Evolutionary conservation across 2,888 invertebrate genomes (phyloP), one percentile per base, ranked within the genome.

Genomic region (Dryadula phaetusa): DNA sequence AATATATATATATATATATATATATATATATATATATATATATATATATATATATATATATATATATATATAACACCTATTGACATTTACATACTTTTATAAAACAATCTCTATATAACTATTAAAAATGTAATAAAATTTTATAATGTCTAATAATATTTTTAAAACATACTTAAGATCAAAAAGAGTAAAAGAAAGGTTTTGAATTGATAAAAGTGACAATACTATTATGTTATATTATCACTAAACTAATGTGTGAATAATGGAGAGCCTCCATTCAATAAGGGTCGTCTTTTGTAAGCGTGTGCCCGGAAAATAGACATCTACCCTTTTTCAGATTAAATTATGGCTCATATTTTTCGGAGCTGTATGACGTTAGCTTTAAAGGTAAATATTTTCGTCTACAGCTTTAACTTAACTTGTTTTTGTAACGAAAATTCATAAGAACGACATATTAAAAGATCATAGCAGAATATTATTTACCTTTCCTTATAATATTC

Each of bases 311-410:
- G 82, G 82, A 84, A 86, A 87, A 85, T 85, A 86, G 84, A 85
- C 86, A 85, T 85, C 78, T 76, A 85, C 84, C 88, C 85, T 84
- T 88, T 85, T 80, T 78, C 72, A 82, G 85, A 89, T 88, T 88
- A 87, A 88, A 87, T 88, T 87, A 88, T 86, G 80, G 81, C 82
- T 84, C 83, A 82, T 86, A 85, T 87, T 85, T 84, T 83, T 79
- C 74, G 77, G 80, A 80, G 82, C 82, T 82, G 77, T 81, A 69
- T 65, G 70, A 61, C 20, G 64, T 62, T 71, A 62, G 64, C 25
- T 62, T 69, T 70, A 65, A 64, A 64, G 54, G 69, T 71, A 52
- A 53, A 72, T 71, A 60, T 68, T 72, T 52, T 65, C 49, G 62
- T 64, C 56, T 70, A 46, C 5, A 42, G 47, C 56, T 68, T 42